A percentile compares a stretch with the other conserved stretches of the same genome.
Evolutionary conservation across 23 tunicate genomes (phyloP).

Genomic region (Halocynthia aurantium): DNA sequence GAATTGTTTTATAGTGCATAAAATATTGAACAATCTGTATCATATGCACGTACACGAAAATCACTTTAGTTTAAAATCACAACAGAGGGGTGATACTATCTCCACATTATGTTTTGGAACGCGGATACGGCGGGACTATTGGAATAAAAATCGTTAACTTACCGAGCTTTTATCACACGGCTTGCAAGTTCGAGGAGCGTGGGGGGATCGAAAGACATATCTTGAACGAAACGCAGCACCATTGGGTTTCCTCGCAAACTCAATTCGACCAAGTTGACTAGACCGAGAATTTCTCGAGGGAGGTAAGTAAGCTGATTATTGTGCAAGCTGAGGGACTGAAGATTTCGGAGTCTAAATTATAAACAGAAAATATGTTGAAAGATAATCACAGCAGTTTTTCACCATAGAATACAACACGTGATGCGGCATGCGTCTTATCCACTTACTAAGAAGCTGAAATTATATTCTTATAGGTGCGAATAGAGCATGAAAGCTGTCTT

Average conservation of each 20-base stretch:
- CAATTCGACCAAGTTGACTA: conserved; percentile 48
- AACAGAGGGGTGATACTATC: not conserved
- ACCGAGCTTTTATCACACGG: conserved; percentile 21
- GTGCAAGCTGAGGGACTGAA: conserved; percentile 44
- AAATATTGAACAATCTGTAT: not conserved
- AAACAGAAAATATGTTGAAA: not conserved
- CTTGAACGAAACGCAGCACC: conserved; percentile 50
- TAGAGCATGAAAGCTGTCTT: too few species aligned
- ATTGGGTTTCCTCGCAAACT: conserved; percentile 58
- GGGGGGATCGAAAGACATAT: conserved; percentile 50
- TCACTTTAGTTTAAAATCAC: not conserved
- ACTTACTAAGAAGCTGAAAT: too few species aligned
- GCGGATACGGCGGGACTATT: too few species aligned
- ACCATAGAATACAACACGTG: too few species aligned
- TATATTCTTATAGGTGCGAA: too few species aligned
- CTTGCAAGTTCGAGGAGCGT: conserved; percentile 53
- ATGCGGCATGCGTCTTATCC: too few species aligned
- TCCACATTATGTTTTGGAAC: not conserved
- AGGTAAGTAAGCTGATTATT: conserved; percentile 40
- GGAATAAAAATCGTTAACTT: not conserved
- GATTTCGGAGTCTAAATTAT: conserved; percentile 23
- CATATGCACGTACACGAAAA: not conserved
- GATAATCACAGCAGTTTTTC: not conserved
- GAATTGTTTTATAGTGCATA: too few species aligned
- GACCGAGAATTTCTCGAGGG: conserved; percentile 40